phyloP scores from a whole-genome alignment of 2,888 invertebrate species.

The Drosophila pegasa region DNA sequence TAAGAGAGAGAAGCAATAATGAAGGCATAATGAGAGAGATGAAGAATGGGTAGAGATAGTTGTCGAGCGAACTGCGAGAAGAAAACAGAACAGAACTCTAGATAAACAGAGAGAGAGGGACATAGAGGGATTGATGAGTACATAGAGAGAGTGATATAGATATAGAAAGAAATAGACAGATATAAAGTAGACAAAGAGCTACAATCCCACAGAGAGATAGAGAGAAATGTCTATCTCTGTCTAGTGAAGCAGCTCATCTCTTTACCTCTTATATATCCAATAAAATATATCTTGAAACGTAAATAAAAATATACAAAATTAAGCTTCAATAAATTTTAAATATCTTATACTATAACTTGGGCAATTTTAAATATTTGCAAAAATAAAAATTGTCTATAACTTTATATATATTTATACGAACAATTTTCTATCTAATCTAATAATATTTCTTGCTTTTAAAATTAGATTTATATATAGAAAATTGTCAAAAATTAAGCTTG shows the following conservation, averaged over 20 bases:
- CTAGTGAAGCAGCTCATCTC: too few relatives aligned
- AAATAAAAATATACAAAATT: neutral
- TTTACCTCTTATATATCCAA: neutral
- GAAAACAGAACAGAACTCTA: neutral
- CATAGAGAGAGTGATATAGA: neutral
- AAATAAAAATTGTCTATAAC: too few relatives aligned
- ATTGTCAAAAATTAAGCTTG: neutral
- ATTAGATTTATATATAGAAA: neutral
- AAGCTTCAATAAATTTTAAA: neutral
- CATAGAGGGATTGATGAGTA: too few relatives aligned
- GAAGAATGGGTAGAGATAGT: too few relatives aligned
- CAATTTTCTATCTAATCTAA: too few relatives aligned
- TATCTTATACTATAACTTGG: neutral
- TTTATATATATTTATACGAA: too few relatives aligned
- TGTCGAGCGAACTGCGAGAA: neutral
- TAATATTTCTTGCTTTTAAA: conserved; percentile 3
- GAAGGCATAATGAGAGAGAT: neutral
- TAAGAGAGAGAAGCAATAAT: neutral
- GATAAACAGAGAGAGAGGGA: neutral
- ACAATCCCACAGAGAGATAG: neutral
- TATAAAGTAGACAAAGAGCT: neutral
- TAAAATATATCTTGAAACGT: neutral
- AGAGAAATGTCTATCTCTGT: too few relatives aligned
- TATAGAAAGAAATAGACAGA: neutral
- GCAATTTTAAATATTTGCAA: too few relatives aligned